These are phyloP conservation scores for Agriopis leucophaearia DNA, from an alignment of 2,888 invertebrate genomes.

Conservation along the genomic window DNA sequence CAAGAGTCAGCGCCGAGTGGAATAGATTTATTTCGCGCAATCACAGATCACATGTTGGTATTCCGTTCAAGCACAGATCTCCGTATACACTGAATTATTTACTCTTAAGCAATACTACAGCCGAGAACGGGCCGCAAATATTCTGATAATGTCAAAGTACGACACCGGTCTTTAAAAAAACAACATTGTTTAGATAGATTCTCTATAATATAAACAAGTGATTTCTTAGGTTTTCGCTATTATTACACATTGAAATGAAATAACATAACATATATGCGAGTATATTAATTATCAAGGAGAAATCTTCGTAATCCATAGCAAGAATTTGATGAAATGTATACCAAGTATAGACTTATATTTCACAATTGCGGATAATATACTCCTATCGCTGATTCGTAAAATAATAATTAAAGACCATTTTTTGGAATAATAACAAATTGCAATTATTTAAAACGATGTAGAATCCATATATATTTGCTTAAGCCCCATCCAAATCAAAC, in stretches of 20 bases:
- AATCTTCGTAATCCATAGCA: too few species aligned
- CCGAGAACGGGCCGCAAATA: constrained; percentile 51
- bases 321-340: too few species aligned
- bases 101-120: constrained; percentile 71
- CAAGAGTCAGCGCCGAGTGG: constrained; percentile 65
- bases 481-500: constrained; percentile 50
- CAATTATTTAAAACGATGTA: constrained; percentile 1
- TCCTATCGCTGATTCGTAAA: too few species aligned
- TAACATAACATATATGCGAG: too few species aligned
- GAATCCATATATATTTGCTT: constrained; percentile 30
- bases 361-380: too few species aligned
- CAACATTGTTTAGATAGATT: too few species aligned
- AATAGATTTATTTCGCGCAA: constrained; percentile 78
- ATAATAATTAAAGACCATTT: too few species aligned
- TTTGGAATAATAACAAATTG: neutral
- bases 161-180: neutral
- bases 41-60: constrained; percentile 83
- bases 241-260: too few species aligned
- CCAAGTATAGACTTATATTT: too few species aligned
- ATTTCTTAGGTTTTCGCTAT: too few species aligned
- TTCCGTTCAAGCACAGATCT: constrained; percentile 75
- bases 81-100: constrained; percentile 81
- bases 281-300: too few species aligned
- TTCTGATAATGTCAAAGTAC: constrained; percentile 6
- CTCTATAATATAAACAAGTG: too few species aligned